Base-by-base conservation (phyloP, 53 echinoderm and acorn worm genomes). In the Arbacia lixula region DNA sequence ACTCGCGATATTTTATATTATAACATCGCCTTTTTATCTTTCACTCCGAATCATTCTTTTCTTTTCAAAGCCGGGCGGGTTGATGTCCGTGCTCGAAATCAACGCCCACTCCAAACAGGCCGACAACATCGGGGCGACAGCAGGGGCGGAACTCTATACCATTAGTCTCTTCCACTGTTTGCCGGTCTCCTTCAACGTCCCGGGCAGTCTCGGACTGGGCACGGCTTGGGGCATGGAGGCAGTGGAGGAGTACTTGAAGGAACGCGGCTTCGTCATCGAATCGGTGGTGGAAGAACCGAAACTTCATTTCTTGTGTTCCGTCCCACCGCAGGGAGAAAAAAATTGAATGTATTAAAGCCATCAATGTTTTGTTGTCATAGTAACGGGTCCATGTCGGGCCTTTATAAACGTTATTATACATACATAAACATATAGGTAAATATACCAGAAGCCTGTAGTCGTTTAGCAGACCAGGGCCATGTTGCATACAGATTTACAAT, bases 191-290 rank as follows among this genome's bases (percentile, higher is more conserved):
- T 60, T 87, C 69, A 50, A 87, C 35, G 68, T 84, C n/a, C 89
- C 86, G 3, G 87, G 84, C 1, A 90, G 93, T 16, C 62, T 71
- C 16, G 93, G 88, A 1, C 83, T 93, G 1, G 93, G 93, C 0
- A 86, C 90, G 10, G 71, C 77, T 58, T 93, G 93, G 93, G 93
- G 93, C 6, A 69, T 85, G 57, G 93, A 93, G 67, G 77, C 79
- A 17, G 88, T 83, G 12, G 46, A 43, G 26, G 68, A 88, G 55
- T 87, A 83, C 50, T 39, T 93, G 26, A 43, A 85, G 50, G 67
- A 78, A 19, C 55, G 41, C 46, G 85, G 88, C 19, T 88, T 93
- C 72, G 77, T 66, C 22, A 60, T 89, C 40, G 19, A 84, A 43
- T 84, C 84, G 6, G 52, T 84, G 0, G 76, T 21, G 1, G 58